Base-by-base conservation (phyloP, 2,797 vertebrate species). In the Babyrousa celebensis region DNA sequence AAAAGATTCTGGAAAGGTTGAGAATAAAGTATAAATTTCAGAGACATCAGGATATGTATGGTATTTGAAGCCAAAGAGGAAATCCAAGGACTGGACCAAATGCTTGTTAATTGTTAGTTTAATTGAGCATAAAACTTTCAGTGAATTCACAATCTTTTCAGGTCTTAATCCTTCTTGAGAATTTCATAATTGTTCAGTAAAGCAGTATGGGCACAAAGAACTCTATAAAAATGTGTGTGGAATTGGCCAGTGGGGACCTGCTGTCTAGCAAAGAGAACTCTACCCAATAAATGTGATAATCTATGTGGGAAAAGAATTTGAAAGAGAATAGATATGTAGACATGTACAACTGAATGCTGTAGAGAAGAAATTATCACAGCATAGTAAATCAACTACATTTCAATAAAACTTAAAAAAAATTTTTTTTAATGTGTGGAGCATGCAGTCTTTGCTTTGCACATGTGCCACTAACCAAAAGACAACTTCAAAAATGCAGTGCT, bases 131-230 rank as follows among this genome's bases (percentile, higher is more conserved):
- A 75, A 74, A 67, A 74, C 25, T 85, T 68, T 74, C 23, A 40
- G 8, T 23, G 27, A 16, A 32, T 54, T 87, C 93, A 21, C 1
- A 93, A n/a, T 29, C 54, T 18, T 40, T 80, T 77, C 25, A 70
- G 12, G 14, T 48, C 85, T 63, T 77, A 77, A 72, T 67, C 86
- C 48, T 89, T 58, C 78, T 96, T 67, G 29, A 83, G 70, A 43
- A 60, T 60, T 25, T 58, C 15, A 15, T 83, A 11, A 67, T 72
- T 87, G 79, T 79, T 70, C 43, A 52, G 1, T 56, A 52, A 95
- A 95, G 20, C 29, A 2, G 27, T 8, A 78, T 60, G 9, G 52
- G 54, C 60, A 79, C 32, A 58, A 68, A 62, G 14, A 2, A 10
- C 20, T 58, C 71, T 32, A 18, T 83, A 84, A 52, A 67, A 78